Evolutionary conservation across 2,113 vertebrate species (phyloP).

Genomic region (Numenius arquata): DNA sequence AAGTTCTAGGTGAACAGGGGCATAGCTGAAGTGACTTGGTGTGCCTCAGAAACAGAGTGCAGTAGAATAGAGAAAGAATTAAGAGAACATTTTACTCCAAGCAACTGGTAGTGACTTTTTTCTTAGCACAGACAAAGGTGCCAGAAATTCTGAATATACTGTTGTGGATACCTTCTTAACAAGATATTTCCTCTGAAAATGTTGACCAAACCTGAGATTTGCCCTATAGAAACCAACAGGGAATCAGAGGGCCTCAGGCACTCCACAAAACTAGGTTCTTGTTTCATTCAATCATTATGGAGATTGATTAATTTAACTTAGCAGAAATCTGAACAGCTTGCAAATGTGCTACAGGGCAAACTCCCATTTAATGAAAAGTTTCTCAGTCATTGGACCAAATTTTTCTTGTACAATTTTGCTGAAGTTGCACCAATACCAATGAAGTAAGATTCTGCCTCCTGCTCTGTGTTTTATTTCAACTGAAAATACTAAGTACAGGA

Average conservation of each 20-base stretch:
- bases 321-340: constrained; percentile 18
- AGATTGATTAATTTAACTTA: constrained; percentile 13
- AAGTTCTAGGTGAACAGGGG: not conserved
- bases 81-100: not conserved
- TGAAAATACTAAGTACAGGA: not conserved
- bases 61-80: not conserved
- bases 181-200: not conserved
- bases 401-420: not conserved
- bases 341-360: not conserved
- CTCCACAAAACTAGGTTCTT: not conserved
- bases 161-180: not conserved
- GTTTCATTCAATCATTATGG: too few species aligned
- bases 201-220: not conserved
- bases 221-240: not conserved
- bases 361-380: not conserved
- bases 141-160: not conserved
- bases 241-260: not conserved
- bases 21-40: not conserved
- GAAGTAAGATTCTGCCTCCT: not conserved
- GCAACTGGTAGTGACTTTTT: not conserved
- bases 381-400: not conserved
- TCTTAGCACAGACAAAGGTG: not conserved
- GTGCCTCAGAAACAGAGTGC: not conserved
- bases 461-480: not conserved
- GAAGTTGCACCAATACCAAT: not conserved